Evolutionary conservation across 2,113 vertebrate species (phyloP).

Genomic region (Barbus barbus): DNA sequence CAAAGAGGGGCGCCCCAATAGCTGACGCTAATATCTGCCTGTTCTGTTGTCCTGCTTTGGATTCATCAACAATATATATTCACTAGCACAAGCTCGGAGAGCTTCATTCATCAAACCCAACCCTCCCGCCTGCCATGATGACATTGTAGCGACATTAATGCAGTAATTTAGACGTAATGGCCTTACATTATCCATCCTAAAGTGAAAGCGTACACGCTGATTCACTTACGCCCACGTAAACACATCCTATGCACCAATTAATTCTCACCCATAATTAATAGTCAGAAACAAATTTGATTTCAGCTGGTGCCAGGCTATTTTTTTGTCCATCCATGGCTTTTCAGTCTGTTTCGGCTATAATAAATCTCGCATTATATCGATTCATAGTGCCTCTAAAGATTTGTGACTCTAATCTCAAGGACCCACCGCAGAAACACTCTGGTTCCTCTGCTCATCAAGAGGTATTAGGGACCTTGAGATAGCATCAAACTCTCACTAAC

Average conservation of each 20-base stretch:
- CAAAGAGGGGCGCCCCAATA: constrained; percentile 46
- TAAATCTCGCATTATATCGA: constrained; percentile 23
- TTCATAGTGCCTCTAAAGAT: constrained; percentile 28
- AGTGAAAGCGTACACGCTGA: constrained; percentile 22
- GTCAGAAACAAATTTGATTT: constrained; percentile 16
- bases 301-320: neutral
- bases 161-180: constrained; percentile 64
- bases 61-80: constrained; percentile 59
- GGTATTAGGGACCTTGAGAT: constrained; percentile 33
- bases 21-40: constrained; percentile 62
- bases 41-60: constrained; percentile 55
- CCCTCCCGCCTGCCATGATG: constrained; percentile 60
- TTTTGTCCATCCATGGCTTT: neutral
- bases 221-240: constrained; percentile 26
- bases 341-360: neutral
- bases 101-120: constrained; percentile 69
- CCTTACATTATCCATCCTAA: constrained; percentile 33
- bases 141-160: constrained; percentile 63
- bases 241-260: constrained; percentile 24
- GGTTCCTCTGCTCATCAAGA: constrained; percentile 3
- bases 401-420: constrained; percentile 33
- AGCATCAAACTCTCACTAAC: constrained; percentile 34
- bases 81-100: constrained; percentile 24
- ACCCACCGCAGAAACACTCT: neutral
- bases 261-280: constrained; percentile 38